Evolutionary conservation across 2,888 invertebrate species (phyloP), one percentile per base, ranked within the genome.

Genomic region (Cryptus armator): DNA sequence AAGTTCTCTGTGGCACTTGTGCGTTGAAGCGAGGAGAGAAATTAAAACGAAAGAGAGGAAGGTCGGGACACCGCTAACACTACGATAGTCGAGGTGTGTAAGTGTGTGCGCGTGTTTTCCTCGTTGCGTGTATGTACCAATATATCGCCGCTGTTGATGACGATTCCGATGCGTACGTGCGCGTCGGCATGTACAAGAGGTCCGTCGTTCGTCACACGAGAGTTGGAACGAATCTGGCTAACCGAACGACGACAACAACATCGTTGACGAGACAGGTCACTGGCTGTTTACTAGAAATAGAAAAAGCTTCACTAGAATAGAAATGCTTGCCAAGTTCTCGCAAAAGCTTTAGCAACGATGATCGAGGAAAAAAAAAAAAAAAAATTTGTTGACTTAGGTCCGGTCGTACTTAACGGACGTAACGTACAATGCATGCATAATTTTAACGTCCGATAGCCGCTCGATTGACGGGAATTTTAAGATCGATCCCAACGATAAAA

Each of bases 131-230:
- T 62, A 4, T 43, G 43, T 56, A 59, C 51, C 37, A 67, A 24
- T 53, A 44, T 75, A 29, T 59, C 68, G 43, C 16, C 24, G 59
- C 2, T 43, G 67, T 66, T 74, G 43, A 59, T 64, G 68, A 53
- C 59, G 68, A 66, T 46, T 48, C 32, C 43, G 62, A 64, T 77
- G 84, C 78, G 44, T 77, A 84, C 84, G 84, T 84, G 84, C 77
- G 29, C n/a, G 12, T 24, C 62, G 51, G 19, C 84, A 72, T 77
- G 74, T 51, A 59, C 10, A 5, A 67, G 44, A 37, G 12, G 48
- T 44, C 44, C 48, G 19, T 44, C 76, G 53, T 66, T 66, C 71
- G 53, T 24, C 16, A 29, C 29, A 32, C 48, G 70, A 6, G 71
- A 14, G 59, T 64, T 14, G 19, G 68, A 24, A 16, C 24, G 24